Percentiles rank a stretch among this genome's conserved stretches.
Conservation (phyloP, 1,140 invertebrate species). For the Macrosteles quadrilineatus region DNA sequence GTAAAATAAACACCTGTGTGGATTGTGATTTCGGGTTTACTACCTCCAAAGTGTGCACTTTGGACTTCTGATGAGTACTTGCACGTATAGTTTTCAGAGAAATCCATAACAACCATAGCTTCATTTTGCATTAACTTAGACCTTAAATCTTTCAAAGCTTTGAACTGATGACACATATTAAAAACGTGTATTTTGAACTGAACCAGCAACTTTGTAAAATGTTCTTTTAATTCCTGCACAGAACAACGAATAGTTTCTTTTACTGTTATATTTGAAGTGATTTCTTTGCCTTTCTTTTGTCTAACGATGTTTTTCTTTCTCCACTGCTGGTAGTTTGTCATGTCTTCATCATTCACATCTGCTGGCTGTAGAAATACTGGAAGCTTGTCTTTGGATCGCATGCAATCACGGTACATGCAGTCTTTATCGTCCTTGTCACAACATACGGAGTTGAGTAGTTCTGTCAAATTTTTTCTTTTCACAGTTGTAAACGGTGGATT, state of each 20-base stretch:
- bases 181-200: no score
- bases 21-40: no score
- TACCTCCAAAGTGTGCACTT: no score
- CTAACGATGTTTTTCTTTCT: neutral
- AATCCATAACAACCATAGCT: no score
- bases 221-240: no score
- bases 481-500: neutral
- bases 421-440: neutral
- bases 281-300: conserved; percentile 2
- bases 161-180: no score
- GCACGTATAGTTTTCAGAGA: no score
- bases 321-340: conserved; percentile 1
- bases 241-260: conserved; percentile 2
- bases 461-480: neutral
- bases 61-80: no score
- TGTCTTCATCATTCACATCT: conserved; percentile 2
- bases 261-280: neutral
- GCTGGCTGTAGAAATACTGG: neutral
- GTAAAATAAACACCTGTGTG: no score
- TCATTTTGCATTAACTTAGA: no score
- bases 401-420: conserved; percentile 1
- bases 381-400: neutral
- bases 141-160: no score
- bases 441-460: conserved; percentile 1
- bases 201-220: no score